Conservation (phyloP, 2,797 vertebrate species). For the Pampus argenteus region DNA sequence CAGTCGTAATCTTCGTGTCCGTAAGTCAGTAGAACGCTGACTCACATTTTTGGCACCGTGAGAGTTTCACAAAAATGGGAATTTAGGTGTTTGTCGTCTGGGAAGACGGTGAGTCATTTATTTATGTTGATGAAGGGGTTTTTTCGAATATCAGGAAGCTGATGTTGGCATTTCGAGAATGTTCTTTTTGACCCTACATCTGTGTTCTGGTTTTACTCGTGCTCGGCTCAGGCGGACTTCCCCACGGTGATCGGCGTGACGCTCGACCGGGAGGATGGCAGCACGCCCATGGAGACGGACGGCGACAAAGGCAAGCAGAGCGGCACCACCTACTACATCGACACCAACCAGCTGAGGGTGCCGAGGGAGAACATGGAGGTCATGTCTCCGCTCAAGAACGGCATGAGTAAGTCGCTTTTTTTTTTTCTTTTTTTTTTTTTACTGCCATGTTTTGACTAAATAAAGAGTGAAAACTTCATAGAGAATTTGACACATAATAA, state of each 20-base stretch:
- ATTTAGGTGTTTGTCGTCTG: not conserved
- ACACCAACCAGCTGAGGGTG: constrained; percentile 96
- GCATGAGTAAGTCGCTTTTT: constrained; percentile 91
- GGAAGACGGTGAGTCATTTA: no score
- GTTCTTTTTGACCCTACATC: constrained; percentile 3
- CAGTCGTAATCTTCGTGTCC: not conserved
- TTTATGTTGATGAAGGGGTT: not conserved
- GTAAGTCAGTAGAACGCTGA: constrained; percentile 1
- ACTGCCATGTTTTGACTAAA: not conserved
- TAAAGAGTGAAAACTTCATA: not conserved
- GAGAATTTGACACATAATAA: not conserved
- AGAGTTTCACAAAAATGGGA: constrained; percentile 39
- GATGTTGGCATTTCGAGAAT: not conserved
- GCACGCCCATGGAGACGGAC: constrained; percentile 96
- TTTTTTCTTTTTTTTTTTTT: constrained; percentile 37
- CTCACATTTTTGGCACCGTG: constrained; percentile 1
- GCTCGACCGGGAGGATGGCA: constrained; percentile 95
- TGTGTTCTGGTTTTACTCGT: constrained; percentile 8
- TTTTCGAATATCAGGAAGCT: not conserved
- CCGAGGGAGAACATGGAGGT: constrained; percentile 98
- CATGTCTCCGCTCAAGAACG: constrained; percentile 98
- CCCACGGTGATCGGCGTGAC: constrained; percentile 97
- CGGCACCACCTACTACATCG: constrained; percentile 95
- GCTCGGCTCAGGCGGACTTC: constrained; percentile 92
- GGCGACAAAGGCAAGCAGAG: constrained; percentile 96